Evolutionary conservation across 2,888 invertebrate genomes (phyloP).

Genomic region (Oasisia sp.): DNA sequence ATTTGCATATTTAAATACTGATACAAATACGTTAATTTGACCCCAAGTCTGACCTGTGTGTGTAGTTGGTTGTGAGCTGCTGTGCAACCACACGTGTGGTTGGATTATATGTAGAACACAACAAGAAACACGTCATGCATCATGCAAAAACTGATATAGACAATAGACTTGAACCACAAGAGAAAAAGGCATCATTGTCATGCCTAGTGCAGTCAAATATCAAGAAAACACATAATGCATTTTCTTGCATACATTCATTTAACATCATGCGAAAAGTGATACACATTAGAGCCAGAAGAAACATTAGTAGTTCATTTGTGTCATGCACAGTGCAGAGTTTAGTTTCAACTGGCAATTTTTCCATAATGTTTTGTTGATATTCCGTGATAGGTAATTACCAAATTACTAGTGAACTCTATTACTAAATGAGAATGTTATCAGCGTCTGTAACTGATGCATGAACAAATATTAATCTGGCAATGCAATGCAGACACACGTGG

Average conservation of each 20-base stretch:
- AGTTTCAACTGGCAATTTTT: neutral
- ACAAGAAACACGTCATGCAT: neutral
- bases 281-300: neutral
- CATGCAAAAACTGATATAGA: neutral
- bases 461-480: neutral
- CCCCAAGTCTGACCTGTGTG: neutral
- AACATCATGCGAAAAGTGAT: neutral
- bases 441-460: neutral
- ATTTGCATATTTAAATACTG: too few species aligned
- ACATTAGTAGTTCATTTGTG: neutral
- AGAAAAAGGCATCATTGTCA: neutral
- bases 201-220: neutral
- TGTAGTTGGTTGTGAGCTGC: neutral
- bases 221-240: neutral
- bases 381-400: neutral
- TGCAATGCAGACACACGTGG: neutral
- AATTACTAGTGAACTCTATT: neutral
- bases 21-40: too few species aligned
- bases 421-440: neutral
- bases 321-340: too few species aligned
- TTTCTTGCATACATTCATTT: too few species aligned
- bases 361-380: neutral
- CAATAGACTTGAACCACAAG: neutral
- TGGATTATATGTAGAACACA: neutral
- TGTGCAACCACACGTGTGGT: neutral